phyloP scores from a whole-genome alignment of 64 coral and sea anemone genomes.

The Cladopsammia gracilis region DNA sequence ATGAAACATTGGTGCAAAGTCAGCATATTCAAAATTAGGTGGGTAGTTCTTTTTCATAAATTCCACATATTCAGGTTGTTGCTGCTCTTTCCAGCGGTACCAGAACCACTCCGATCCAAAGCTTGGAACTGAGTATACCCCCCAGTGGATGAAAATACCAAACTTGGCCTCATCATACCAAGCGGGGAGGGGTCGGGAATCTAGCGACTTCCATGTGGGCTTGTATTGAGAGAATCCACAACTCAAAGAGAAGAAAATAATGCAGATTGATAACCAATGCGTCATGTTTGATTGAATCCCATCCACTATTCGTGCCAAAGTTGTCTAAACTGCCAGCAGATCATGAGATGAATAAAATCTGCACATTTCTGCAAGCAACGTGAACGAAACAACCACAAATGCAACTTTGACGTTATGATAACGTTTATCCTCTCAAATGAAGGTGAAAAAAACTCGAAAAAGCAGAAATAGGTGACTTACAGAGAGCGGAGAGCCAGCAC shows the following conservation, averaged over 20 bases:
- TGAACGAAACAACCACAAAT: too few species aligned
- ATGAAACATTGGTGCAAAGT: constrained; percentile 90
- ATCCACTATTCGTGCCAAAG: too few species aligned
- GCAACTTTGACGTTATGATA: not conserved
- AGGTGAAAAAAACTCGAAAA: too few species aligned
- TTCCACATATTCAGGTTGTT: constrained; percentile 49
- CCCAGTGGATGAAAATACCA: constrained; percentile 95
- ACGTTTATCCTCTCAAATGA: too few species aligned
- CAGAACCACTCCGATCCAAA: constrained; percentile 93
- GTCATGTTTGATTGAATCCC: not conserved
- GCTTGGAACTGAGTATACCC: constrained; percentile 90
- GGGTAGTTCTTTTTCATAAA: constrained; percentile 93
- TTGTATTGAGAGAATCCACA: constrained; percentile 49
- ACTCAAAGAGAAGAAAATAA: not conserved
- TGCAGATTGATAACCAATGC: not conserved
- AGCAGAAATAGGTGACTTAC: not conserved
- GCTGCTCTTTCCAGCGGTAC: constrained; percentile 76
- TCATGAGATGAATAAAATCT: too few species aligned
- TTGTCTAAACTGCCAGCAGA: too few species aligned
- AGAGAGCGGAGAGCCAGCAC: not conserved
- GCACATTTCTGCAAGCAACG: too few species aligned
- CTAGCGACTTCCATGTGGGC: constrained; percentile 88
- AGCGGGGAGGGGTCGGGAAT: constrained; percentile 74
- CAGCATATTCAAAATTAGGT: constrained; percentile 73
- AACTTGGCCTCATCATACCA: constrained; percentile 97